Conservation (phyloP, 2,797 vertebrate genomes). For the Rhinogobio ventralis region DNA sequence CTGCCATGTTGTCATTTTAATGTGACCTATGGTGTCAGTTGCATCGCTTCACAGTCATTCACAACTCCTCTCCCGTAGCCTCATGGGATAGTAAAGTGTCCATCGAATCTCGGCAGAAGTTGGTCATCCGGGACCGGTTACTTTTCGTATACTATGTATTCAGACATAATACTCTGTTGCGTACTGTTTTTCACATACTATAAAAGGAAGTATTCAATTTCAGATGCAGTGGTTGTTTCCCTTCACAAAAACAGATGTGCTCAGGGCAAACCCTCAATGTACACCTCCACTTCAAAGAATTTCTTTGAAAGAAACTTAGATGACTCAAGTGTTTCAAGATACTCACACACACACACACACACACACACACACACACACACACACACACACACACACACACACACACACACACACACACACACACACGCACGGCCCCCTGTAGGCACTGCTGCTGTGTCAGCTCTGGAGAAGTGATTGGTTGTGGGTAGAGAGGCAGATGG, state of each 20-base stretch:
- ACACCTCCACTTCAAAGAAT: slow-evolving; percentile 14
- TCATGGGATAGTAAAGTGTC: background rate
- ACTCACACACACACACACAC: background rate
- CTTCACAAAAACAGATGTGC: background rate
- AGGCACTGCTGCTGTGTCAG: slow-evolving; percentile 48
- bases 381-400: background rate
- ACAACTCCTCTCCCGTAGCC: background rate
- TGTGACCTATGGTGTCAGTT: background rate
- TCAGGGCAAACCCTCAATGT: background rate
- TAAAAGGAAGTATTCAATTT: background rate
- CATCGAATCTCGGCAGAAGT: background rate
- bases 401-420: background rate
- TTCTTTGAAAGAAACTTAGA: slow-evolving; percentile 20
- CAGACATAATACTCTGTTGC: background rate
- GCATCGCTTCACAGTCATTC: background rate
- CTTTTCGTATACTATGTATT: background rate
- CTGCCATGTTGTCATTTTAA: background rate
- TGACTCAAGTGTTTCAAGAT: slow-evolving; percentile 22
- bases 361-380: background rate
- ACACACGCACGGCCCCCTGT: background rate
- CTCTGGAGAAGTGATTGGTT: slow-evolving; percentile 42
- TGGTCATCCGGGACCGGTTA: no score
- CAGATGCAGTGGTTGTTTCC: background rate
- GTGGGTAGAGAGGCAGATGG: slow-evolving; percentile 25
- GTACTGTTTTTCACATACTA: background rate